Percentiles rank a stretch among this genome's conserved stretches.
phyloP scores from a whole-genome alignment of 2,888 invertebrate genomes.

The Lacanobia wlatinum region DNA sequence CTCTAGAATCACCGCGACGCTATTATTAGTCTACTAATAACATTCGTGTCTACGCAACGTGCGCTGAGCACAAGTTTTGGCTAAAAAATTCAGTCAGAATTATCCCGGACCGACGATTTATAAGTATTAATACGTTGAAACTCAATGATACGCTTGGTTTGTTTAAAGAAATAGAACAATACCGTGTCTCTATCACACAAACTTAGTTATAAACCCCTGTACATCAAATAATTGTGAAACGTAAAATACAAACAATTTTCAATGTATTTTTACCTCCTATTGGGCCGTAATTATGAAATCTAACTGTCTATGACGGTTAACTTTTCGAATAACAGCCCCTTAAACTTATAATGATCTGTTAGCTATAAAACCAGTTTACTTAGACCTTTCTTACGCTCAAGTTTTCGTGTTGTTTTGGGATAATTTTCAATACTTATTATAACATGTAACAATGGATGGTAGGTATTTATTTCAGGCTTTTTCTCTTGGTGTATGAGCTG shows the following conservation, averaged over 20 bases:
- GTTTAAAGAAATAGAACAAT: too few species aligned
- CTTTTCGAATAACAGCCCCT: slow-evolving; percentile 48
- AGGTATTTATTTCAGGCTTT: background rate
- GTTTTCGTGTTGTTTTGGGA: slow-evolving; percentile 38
- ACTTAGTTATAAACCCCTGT: too few species aligned
- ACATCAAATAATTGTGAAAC: background rate
- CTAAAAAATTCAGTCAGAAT: too few species aligned
- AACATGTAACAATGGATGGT: background rate
- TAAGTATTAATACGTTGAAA: too few species aligned
- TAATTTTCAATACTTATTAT: slow-evolving; percentile 7
- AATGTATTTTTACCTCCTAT: slow-evolving; percentile 6
- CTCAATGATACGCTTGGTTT: too few species aligned
- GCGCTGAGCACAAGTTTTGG: too few species aligned
- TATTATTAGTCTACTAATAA: too few species aligned
- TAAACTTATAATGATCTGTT: slow-evolving; percentile 60
- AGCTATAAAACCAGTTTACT: slow-evolving; percentile 32
- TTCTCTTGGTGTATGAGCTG: background rate
- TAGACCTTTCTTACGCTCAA: slow-evolving; percentile 9
- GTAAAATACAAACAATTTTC: background rate
- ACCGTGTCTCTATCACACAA: too few species aligned
- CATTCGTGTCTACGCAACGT: too few species aligned
- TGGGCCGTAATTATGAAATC: slow-evolving; percentile 31
- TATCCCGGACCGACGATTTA: too few species aligned
- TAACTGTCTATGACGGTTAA: slow-evolving; percentile 28
- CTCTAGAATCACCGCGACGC: too few species aligned